phyloP scores from a whole-genome alignment of 2,888 invertebrate species.

The Amaurobius ferox region DNA sequence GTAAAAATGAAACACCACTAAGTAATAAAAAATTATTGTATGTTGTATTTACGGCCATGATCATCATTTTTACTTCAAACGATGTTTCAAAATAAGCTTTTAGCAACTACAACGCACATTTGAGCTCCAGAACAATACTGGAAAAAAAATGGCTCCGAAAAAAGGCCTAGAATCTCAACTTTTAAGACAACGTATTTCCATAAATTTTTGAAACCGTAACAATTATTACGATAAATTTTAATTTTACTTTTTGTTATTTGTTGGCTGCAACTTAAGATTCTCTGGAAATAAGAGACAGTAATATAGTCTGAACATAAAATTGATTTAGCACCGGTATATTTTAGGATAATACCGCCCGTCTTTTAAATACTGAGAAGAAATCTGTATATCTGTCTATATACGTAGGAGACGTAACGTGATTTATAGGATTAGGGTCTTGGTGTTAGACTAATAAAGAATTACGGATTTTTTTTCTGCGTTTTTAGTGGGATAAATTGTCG shows the following conservation, averaged over 20 bases:
- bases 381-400: conserved; percentile 32
- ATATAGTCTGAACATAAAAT: conserved; percentile 55
- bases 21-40: neutral
- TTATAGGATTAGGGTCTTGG: too few relatives aligned
- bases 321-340: conserved; percentile 57
- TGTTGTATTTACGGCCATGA: conserved; percentile 1
- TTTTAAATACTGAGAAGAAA: conserved; percentile 60
- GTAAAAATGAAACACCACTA: conserved; percentile 6
- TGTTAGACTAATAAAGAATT: too few relatives aligned
- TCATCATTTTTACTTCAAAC: conserved; percentile 1
- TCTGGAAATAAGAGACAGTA: conserved; percentile 50
- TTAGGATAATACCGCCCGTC: conserved; percentile 43
- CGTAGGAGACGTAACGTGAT: neutral
- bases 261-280: conserved; percentile 23
- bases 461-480: too few relatives aligned
- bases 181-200: too few relatives aligned
- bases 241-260: conserved; percentile 29
- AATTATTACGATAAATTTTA: too few relatives aligned
- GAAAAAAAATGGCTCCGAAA: too few relatives aligned
- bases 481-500: too few relatives aligned
- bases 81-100: conserved; percentile 21
- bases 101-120: neutral
- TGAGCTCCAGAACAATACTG: neutral
- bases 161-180: too few relatives aligned
- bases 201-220: too few relatives aligned